Evolutionary conservation across 2,113 vertebrate species (phyloP).

Genomic region (Istiophorus platypterus): DNA sequence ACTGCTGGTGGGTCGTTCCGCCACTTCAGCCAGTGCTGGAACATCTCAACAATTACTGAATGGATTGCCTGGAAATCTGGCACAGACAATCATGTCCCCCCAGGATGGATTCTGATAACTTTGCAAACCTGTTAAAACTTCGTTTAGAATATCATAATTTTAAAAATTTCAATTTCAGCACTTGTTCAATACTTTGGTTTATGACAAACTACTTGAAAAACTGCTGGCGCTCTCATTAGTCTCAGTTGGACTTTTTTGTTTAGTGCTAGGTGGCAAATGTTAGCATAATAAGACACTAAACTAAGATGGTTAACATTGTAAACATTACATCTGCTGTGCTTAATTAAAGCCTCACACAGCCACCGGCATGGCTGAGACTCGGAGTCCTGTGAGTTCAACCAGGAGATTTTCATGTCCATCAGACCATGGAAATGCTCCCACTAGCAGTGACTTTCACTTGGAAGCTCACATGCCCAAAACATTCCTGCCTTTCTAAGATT

Average conservation of each 20-base stretch:
- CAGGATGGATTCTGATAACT: not conserved
- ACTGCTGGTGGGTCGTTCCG: no score
- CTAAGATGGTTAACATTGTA: not conserved
- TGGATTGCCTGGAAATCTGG: no score
- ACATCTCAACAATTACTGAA: no score
- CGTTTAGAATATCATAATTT: not conserved
- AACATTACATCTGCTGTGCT: not conserved
- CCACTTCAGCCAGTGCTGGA: not conserved
- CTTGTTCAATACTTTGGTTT: not conserved
- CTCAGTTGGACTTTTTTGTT: not conserved
- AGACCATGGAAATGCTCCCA: not conserved
- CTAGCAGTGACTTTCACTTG: not conserved
- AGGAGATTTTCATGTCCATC: not conserved
- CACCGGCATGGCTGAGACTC: not conserved
- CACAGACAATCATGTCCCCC: not conserved
- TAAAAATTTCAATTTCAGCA: not conserved
- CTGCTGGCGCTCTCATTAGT: no score
- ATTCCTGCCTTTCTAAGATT: slow-evolving; percentile 6
- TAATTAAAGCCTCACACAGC: not conserved
- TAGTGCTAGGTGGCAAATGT: not conserved
- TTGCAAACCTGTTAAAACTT: not conserved
- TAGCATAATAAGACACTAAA: not conserved
- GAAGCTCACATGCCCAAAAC: not conserved
- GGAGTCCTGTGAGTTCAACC: not conserved
- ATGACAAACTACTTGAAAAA: not conserved